A percentile compares a stretch with the other conserved stretches of the same genome.
Evolutionary conservation across 2,888 invertebrate genomes (phyloP).

Genomic region (Caenorhabditis imperialis): DNA sequence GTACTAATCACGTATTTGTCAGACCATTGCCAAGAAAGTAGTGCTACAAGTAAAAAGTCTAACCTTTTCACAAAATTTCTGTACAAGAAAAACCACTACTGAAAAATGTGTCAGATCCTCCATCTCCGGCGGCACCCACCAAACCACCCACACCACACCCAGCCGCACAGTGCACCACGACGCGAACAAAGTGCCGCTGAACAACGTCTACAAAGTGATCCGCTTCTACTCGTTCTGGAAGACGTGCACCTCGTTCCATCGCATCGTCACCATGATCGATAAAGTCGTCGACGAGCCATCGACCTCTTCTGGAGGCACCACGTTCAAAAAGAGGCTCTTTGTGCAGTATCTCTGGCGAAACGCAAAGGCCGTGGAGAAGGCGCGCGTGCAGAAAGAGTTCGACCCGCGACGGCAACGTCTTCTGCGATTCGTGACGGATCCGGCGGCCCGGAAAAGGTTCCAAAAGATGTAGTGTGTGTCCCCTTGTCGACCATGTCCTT

Average conservation of each 20-base stretch:
- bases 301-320: slow-evolving; percentile 38
- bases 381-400: slow-evolving; percentile 77
- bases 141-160: slow-evolving; percentile 49
- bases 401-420: slow-evolving; percentile 76
- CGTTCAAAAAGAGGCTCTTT: slow-evolving; percentile 76
- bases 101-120: slow-evolving; percentile 61
- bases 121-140: slow-evolving; percentile 62
- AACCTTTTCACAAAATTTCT: too few relatives aligned
- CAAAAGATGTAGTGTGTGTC: slow-evolving; percentile 58
- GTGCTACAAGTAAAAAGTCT: too few relatives aligned
- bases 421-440: slow-evolving; percentile 74
- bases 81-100: too few relatives aligned
- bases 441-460: slow-evolving; percentile 67
- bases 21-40: too few relatives aligned
- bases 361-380: slow-evolving; percentile 77
- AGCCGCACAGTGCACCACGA: slow-evolving; percentile 29
- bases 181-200: slow-evolving; percentile 65
- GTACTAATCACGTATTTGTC: too few relatives aligned
- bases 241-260: slow-evolving; percentile 78
- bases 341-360: slow-evolving; percentile 78
- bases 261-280: slow-evolving; percentile 78
- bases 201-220: slow-evolving; percentile 77
- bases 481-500: neutral
- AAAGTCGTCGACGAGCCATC: slow-evolving; percentile 67
- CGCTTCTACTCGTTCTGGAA: slow-evolving; percentile 78